These are phyloP conservation scores for Acanthochromis polyacanthus DNA, from an alignment of 2,113 vertebrate species.

Conservation along the genomic window DNA sequence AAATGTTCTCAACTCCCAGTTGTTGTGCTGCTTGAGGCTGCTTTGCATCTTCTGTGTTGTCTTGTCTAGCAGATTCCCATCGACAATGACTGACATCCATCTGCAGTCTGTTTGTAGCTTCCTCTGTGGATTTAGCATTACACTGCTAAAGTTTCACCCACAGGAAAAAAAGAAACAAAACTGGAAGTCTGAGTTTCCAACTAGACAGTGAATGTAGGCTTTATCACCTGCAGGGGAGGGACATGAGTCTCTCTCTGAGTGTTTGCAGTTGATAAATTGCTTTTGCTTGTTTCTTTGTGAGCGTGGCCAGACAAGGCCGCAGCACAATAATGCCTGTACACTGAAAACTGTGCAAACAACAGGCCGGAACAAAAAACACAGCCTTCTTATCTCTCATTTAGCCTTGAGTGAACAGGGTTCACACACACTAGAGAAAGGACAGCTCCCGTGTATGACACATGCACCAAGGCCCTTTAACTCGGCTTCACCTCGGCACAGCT, in stretches of 20 bases:
- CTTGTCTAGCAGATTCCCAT: background rate
- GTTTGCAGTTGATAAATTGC: conserved; percentile 60
- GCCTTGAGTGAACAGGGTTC: conserved; percentile 63
- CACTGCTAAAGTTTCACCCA: background rate
- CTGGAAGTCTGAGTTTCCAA: conserved; percentile 22
- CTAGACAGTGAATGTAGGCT: conserved; percentile 10
- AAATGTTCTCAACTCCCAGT: background rate
- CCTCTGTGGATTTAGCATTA: background rate
- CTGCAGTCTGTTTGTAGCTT: background rate
- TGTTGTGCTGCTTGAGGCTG: background rate
- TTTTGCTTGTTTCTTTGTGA: conserved; percentile 60
- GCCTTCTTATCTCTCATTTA: conserved; percentile 61
- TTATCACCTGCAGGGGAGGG: conserved; percentile 32
- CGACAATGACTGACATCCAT: background rate
- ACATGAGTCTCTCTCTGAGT: conserved; percentile 34
- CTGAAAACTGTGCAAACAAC: conserved; percentile 52
- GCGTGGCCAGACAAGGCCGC: conserved; percentile 57
- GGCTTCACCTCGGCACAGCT: conserved; percentile 38
- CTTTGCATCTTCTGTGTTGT: background rate
- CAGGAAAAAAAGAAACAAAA: background rate
- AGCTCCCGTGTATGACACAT: conserved; percentile 19
- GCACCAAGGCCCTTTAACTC: conserved; percentile 38
- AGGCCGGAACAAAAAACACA: conserved; percentile 4
- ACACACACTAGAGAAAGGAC: conserved; percentile 31
- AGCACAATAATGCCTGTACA: conserved; percentile 53